Evolutionary conservation across 2,113 vertebrate genomes (phyloP).

Genomic region (Callipepla squamata): DNA sequence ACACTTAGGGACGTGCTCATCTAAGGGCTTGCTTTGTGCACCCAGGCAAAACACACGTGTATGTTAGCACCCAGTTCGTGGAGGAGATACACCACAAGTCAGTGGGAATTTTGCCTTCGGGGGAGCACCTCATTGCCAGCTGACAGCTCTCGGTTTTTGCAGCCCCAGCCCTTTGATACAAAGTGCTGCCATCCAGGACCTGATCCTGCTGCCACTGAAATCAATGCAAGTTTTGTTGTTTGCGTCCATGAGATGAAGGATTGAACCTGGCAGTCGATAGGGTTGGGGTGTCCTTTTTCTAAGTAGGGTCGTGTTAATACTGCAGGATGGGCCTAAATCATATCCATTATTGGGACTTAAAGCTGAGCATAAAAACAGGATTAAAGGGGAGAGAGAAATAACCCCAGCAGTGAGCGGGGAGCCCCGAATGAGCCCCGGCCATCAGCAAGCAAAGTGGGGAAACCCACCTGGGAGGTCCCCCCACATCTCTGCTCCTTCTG

Average conservation of each 20-base stretch:
- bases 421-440: neutral
- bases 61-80: neutral
- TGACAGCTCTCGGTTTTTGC: neutral
- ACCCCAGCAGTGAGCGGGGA: no score
- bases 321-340: neutral
- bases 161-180: neutral
- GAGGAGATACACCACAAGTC: neutral
- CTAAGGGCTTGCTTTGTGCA: neutral
- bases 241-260: constrained; percentile 22
- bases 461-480: neutral
- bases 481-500: neutral
- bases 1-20: constrained; percentile 50
- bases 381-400: neutral
- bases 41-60: constrained; percentile 8
- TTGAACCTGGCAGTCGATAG: neutral
- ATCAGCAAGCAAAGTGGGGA: neutral
- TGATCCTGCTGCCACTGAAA: constrained; percentile 20
- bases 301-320: neutral
- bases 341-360: constrained; percentile 1
- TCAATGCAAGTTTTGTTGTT: constrained; percentile 17
- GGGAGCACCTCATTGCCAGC: neutral
- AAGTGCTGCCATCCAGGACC: constrained; percentile 19
- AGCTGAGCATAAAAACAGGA: neutral
- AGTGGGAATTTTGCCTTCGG: neutral
- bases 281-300: neutral